phyloP scores from a whole-genome alignment of 1,140 invertebrate genomes.

The Heliconius hermathena region DNA sequence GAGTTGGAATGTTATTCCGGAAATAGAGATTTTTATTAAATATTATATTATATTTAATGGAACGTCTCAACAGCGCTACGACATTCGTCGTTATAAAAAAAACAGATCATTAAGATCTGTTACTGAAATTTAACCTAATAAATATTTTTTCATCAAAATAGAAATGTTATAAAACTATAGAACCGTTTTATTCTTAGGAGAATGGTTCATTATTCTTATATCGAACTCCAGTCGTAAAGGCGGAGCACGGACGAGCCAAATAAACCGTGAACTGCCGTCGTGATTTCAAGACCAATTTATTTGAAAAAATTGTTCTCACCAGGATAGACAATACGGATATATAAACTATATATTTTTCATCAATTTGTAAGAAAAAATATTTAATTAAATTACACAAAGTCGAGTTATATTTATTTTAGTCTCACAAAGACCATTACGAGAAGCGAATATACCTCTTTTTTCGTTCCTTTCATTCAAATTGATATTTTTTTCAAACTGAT shows the following conservation, averaged over 20 bases:
- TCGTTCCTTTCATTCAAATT: too few relatives aligned
- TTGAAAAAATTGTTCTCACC: background rate
- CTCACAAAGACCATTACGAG: too few relatives aligned
- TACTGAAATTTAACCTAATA: background rate
- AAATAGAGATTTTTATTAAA: too few relatives aligned
- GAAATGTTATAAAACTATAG: background rate
- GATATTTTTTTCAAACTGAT: too few relatives aligned
- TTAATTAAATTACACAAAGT: too few relatives aligned
- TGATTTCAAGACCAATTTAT: conserved; percentile 11
- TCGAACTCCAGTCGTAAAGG: background rate
- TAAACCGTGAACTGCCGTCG: background rate
- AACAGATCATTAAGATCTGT: background rate
- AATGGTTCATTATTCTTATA: conserved; percentile 6
- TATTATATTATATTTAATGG: too few relatives aligned
- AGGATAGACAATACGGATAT: background rate
- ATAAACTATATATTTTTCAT: background rate
- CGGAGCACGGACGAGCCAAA: background rate
- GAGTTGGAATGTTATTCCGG: too few relatives aligned
- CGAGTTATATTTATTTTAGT: too few relatives aligned
- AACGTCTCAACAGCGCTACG: background rate
- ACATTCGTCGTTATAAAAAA: background rate
- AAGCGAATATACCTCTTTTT: too few relatives aligned
- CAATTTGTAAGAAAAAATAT: background rate
- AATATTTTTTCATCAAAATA: background rate
- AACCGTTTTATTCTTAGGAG: background rate